phyloP scores from a whole-genome alignment of 1,140 invertebrate species.

The Lutraria rhynchaena region DNA sequence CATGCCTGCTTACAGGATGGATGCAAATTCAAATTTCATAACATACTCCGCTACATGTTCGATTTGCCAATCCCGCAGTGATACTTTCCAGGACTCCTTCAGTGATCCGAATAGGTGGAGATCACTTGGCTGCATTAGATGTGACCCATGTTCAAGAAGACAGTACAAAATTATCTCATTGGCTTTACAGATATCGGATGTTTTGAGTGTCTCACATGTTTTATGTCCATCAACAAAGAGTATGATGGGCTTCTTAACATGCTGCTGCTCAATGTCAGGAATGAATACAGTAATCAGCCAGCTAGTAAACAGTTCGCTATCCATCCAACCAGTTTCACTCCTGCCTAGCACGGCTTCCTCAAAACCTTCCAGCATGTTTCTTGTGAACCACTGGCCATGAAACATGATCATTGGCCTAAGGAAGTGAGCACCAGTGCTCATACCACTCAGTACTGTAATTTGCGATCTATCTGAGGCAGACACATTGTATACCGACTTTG shows the following conservation, averaged over 20 bases:
- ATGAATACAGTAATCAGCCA: constrained; percentile 14
- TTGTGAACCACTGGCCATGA: background rate
- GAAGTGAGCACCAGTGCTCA: constrained; percentile 30
- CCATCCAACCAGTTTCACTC: constrained; percentile 10
- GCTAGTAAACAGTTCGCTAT: background rate
- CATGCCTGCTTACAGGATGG: constrained; percentile 29
- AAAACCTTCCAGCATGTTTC: background rate
- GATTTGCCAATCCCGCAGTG: constrained; percentile 7
- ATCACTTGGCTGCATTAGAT: constrained; percentile 33
- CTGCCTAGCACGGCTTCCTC: constrained; percentile 13
- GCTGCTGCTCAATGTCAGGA: background rate
- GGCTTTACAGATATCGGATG: background rate
- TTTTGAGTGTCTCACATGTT: background rate
- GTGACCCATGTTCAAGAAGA: constrained; percentile 17
- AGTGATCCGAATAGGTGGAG: background rate
- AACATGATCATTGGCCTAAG: constrained; percentile 5
- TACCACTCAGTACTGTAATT: constrained; percentile 8
- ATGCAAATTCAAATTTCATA: constrained; percentile 16
- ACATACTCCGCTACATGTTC: constrained; percentile 2
- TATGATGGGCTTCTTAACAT: background rate
- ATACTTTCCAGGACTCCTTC: background rate
- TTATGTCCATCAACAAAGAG: constrained; percentile 44
- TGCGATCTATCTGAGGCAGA: constrained; percentile 32
- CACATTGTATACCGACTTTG: constrained; percentile 21
- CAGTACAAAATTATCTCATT: constrained; percentile 51